A percentile compares a stretch with the other conserved stretches of the same genome.
These are phyloP conservation scores for Leptinotarsa rubiginosa DNA, from an alignment of 2,888 invertebrate genomes.

Conservation along the genomic window DNA sequence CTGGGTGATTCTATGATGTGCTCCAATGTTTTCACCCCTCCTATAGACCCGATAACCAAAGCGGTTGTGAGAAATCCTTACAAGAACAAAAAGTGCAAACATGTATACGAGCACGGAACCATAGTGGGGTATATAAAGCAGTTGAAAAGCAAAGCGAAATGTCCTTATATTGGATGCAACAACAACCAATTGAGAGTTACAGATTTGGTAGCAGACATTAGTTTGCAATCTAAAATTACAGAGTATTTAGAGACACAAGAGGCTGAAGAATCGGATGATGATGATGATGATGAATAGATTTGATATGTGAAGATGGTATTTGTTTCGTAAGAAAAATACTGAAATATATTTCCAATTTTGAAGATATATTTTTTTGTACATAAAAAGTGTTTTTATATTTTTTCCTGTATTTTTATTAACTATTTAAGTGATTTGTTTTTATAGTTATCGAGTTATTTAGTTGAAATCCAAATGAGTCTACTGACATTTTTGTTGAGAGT, in stretches of 20 bases:
- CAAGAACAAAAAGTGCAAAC: slow-evolving; percentile 56
- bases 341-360: too few relatives aligned
- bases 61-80: slow-evolving; percentile 53
- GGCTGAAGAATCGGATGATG: slow-evolving; percentile 39
- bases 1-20: slow-evolving; percentile 54
- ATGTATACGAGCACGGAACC: slow-evolving; percentile 56
- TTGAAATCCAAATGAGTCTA: too few relatives aligned
- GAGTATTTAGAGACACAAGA: slow-evolving; percentile 47
- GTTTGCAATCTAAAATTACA: slow-evolving; percentile 49
- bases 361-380: too few relatives aligned
- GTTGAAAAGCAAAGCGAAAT: slow-evolving; percentile 54
- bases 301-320: neutral
- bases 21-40: slow-evolving; percentile 55
- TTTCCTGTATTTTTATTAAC: too few relatives aligned
- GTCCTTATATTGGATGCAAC: slow-evolving; percentile 59
- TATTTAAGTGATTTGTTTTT: too few relatives aligned
- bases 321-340: too few relatives aligned
- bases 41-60: slow-evolving; percentile 59
- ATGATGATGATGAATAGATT: slow-evolving; percentile 36
- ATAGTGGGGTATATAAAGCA: slow-evolving; percentile 56
- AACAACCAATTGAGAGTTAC: slow-evolving; percentile 45
- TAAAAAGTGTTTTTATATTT: too few relatives aligned
- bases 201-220: slow-evolving; percentile 50
- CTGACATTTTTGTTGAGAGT: too few relatives aligned
- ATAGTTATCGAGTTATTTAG: too few relatives aligned